A percentile compares a stretch with the other conserved stretches of the same genome.
These are phyloP conservation scores for Rosalia funebris DNA, from an alignment of 2,888 invertebrate species.

Conservation along the genomic window DNA sequence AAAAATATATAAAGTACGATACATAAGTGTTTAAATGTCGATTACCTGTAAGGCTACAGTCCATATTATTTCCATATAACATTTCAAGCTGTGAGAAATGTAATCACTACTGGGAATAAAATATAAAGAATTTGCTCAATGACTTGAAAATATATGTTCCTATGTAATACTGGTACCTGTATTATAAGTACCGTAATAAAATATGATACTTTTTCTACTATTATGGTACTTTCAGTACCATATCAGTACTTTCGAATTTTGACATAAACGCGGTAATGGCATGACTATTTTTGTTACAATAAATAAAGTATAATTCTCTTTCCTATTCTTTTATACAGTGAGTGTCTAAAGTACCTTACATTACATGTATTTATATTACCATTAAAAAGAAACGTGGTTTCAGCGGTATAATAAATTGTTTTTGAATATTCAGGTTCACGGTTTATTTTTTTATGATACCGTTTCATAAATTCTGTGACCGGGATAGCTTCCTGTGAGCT, in stretches of 20 bases:
- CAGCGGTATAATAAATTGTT: no score
- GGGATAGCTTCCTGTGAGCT: no score
- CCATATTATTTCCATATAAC: constrained; percentile 3
- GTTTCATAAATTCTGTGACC: no score
- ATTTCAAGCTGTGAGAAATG: constrained; percentile 14
- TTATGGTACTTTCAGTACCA: no score
- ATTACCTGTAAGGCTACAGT: constrained; percentile 7
- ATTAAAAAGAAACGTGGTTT: no score
- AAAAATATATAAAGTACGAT: constrained; percentile 11
- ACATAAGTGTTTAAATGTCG: constrained; percentile 19
- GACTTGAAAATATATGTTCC: not conserved
- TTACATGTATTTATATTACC: no score
- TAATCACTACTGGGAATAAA: constrained; percentile 11
- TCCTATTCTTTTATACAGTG: no score
- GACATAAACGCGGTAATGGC: not conserved
- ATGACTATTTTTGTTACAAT: not conserved
- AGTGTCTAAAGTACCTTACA: no score
- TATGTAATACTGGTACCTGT: not conserved
- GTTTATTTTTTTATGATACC: no score
- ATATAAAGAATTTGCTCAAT: constrained; percentile 5
- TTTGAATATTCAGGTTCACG: no score
- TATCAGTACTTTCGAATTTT: not conserved
- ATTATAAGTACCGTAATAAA: not conserved
- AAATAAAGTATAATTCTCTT: not conserved
- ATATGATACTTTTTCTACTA: not conserved